These are phyloP conservation scores for Monochamus alternatus DNA, from an alignment of 2,888 invertebrate genomes.

Conservation along the genomic window DNA sequence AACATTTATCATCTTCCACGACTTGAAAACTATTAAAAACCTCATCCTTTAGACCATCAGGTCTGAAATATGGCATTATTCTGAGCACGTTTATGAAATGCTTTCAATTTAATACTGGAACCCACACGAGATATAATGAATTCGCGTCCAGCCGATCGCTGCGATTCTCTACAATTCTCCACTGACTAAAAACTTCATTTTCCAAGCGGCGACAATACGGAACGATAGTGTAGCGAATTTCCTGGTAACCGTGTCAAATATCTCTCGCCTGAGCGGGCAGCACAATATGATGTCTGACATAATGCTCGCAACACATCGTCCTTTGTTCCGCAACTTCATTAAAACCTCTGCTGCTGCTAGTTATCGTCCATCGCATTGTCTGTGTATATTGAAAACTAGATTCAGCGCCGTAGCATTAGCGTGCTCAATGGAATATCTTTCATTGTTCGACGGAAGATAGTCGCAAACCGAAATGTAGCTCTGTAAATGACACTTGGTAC, in stretches of 20 bases:
- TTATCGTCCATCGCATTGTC: constrained; percentile 25
- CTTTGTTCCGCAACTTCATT: constrained; percentile 28
- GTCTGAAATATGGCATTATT: too few species aligned
- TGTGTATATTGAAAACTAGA: constrained; percentile 32
- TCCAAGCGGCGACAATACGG: constrained; percentile 13
- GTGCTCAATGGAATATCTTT: constrained; percentile 18
- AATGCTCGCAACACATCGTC: constrained; percentile 24
- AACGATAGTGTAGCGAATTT: constrained; percentile 24
- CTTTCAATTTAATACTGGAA: too few species aligned
- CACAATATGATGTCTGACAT: constrained; percentile 24
- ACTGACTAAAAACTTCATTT: not conserved
- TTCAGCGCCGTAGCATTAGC: constrained; percentile 2
- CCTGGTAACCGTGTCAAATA: constrained; percentile 20
- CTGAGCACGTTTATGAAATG: too few species aligned
- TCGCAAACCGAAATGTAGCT: not conserved
- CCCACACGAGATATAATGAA: not conserved
- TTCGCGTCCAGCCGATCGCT: not conserved
- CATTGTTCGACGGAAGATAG: constrained; percentile 4
- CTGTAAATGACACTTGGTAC: not conserved
- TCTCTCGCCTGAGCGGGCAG: constrained; percentile 10
- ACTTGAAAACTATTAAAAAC: too few species aligned
- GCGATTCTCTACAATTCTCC: not conserved
- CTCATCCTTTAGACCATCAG: too few species aligned
- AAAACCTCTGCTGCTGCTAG: constrained; percentile 16
- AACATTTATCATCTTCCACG: too few species aligned